phyloP scores from a whole-genome alignment of 2,888 invertebrate genomes.

The Heliconius hortense region DNA sequence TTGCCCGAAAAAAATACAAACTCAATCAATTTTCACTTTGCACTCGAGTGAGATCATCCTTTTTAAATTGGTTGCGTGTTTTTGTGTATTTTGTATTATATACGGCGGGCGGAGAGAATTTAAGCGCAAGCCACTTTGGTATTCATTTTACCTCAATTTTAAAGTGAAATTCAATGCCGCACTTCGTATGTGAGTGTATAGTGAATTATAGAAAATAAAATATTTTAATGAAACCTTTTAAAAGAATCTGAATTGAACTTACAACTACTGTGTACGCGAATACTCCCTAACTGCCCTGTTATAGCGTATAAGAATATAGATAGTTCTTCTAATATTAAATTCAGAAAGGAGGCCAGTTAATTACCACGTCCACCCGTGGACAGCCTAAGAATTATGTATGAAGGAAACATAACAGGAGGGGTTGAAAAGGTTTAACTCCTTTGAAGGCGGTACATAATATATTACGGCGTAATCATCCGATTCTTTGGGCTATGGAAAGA shows the following conservation, averaged over 20 bases:
- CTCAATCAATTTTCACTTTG: slow-evolving; percentile 44
- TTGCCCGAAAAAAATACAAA: slow-evolving; percentile 43
- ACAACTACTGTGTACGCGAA: background rate
- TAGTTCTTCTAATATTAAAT: slow-evolving; percentile 7
- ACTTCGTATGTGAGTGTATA: no score
- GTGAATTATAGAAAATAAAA: background rate
- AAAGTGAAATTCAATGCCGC: background rate
- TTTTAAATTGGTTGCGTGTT: slow-evolving; percentile 9
- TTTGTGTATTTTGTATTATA: background rate
- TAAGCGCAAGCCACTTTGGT: background rate
- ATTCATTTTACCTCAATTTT: background rate
- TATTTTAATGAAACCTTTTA: background rate
- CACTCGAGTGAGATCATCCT: slow-evolving; percentile 11
- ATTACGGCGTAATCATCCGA: slow-evolving; percentile 11
- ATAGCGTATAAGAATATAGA: background rate
- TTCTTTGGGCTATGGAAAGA: slow-evolving; percentile 2
- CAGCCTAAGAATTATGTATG: slow-evolving; percentile 13
- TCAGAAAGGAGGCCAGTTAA: slow-evolving; percentile 18
- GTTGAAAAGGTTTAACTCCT: slow-evolving; percentile 14
- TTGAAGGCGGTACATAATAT: slow-evolving; percentile 17
- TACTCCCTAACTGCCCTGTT: no score
- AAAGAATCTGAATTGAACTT: background rate
- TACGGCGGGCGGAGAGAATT: background rate
- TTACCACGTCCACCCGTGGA: slow-evolving; percentile 12
- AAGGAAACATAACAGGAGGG: slow-evolving; percentile 18